Percentiles rank a stretch among this genome's conserved stretches.
These are phyloP conservation scores for Rynchops niger DNA, from an alignment of 2,113 vertebrate genomes.

Conservation along the genomic window DNA sequence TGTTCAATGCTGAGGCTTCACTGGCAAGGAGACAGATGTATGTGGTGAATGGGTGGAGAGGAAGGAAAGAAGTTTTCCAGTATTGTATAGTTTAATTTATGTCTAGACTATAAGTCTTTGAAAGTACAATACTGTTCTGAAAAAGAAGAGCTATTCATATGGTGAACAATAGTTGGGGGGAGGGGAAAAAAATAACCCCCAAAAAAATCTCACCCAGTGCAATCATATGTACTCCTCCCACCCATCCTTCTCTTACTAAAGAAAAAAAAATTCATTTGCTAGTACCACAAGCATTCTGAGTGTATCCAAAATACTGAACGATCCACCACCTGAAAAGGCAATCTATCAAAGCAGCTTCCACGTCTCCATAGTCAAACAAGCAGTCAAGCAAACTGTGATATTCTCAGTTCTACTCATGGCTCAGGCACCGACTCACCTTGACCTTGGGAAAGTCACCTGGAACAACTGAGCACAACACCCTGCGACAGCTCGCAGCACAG, in stretches of 20 bases:
- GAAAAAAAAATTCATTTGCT: neutral
- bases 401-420: neutral
- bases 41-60: neutral
- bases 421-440: neutral
- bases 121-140: neutral
- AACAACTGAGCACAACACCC: neutral
- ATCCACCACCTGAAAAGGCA: neutral
- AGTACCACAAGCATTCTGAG: neutral
- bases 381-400: neutral
- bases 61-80: neutral
- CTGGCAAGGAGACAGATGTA: neutral
- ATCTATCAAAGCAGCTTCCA: neutral
- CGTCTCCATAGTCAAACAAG: neutral
- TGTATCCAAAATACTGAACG: neutral
- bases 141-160: neutral
- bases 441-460: neutral
- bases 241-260: neutral
- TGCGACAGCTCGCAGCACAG: neutral
- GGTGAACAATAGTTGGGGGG: neutral
- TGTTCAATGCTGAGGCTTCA: neutral
- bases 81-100: neutral
- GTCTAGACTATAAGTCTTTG: neutral
- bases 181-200: neutral
- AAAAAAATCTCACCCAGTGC: neutral
- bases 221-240: neutral